Evolutionary conservation across 2,797 vertebrate genomes (phyloP).

Genomic region (Apogon talboti): DNA sequence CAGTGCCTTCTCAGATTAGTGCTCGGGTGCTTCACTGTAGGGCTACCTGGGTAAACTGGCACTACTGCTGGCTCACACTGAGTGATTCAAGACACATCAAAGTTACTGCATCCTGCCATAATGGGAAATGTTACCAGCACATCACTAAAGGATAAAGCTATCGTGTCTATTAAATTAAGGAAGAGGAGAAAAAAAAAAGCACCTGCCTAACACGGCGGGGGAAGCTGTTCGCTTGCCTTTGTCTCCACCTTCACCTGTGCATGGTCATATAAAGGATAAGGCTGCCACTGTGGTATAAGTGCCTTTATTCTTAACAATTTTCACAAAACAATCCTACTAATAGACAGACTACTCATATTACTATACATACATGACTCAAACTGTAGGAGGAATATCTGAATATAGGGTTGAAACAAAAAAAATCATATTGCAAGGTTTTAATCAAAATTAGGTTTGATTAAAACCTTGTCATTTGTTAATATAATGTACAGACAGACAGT

Average conservation of each 20-base stretch:
- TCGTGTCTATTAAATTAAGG: not conserved
- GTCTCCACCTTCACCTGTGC: not conserved
- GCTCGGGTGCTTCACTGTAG: conserved; percentile 48
- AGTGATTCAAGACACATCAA: conserved; percentile 18
- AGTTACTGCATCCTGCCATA: conserved; percentile 15
- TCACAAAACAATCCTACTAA: no score
- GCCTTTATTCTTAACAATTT: not conserved
- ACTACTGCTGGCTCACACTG: conserved; percentile 7
- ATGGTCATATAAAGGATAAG: not conserved
- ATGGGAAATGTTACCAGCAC: conserved; percentile 12
- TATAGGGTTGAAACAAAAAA: no score
- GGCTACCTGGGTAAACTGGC: conserved; percentile 68
- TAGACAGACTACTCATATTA: no score
- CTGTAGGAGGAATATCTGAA: no score
- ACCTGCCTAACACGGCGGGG: conserved; percentile 8
- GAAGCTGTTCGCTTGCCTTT: not conserved
- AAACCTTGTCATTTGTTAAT: no score
- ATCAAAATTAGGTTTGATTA: no score
- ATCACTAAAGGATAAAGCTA: not conserved
- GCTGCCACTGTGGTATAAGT: not conserved
- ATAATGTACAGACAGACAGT: no score
- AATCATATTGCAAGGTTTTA: no score
- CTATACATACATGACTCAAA: no score
- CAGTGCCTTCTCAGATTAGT: conserved; percentile 68
- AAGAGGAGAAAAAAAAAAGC: conserved; percentile 9